Percentiles rank a stretch among this genome's conserved stretches.
phyloP scores from a whole-genome alignment of 2,797 vertebrate genomes.

The Mareca strepera region DNA sequence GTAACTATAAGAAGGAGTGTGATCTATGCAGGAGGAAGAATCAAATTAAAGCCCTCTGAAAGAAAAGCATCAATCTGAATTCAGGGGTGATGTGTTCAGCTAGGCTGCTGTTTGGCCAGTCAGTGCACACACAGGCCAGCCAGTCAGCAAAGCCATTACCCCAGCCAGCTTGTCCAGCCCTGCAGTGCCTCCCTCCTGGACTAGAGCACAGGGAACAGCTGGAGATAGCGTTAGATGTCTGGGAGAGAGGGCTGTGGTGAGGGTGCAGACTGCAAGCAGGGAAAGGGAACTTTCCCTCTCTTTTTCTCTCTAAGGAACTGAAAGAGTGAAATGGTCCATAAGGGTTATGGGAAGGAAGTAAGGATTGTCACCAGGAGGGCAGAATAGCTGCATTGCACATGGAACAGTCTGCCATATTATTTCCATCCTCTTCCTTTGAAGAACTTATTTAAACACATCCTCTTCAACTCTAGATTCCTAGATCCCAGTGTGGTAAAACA shows the following conservation, averaged over 20 bases:
- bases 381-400: neutral
- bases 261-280: neutral
- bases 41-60: neutral
- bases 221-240: neutral
- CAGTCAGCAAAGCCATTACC: neutral
- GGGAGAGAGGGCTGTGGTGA: neutral
- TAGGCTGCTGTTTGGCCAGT: neutral
- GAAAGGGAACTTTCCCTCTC: neutral
- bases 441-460: neutral
- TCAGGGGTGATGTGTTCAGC: neutral
- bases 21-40: neutral
- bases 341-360: neutral
- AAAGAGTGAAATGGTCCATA: fast-evolving
- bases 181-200: neutral
- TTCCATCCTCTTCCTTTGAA: neutral
- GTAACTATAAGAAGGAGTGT: neutral
- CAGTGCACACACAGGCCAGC: neutral
- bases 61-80: fast-evolving
- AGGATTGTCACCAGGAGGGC: neutral
- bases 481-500: neutral
- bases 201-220: neutral
- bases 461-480: neutral
- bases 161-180: neutral
- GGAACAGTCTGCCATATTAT: neutral
- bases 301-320: neutral